Conservation (phyloP, 2,797 vertebrate species). For the Argya squamiceps region DNA sequence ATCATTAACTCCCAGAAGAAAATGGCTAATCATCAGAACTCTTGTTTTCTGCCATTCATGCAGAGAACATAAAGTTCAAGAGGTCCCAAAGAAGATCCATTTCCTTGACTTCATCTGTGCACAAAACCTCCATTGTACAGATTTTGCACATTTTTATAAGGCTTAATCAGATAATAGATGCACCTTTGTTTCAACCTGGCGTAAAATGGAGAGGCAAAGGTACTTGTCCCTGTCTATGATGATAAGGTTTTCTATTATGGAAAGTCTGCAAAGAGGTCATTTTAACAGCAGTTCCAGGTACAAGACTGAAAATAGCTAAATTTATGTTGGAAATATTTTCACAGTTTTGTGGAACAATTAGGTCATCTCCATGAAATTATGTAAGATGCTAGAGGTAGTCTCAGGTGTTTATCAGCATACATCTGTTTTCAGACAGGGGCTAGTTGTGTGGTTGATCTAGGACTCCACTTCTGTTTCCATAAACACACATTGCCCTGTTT, state of each 20-base stretch:
- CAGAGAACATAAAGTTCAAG: background rate
- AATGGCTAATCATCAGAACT: background rate
- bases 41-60: background rate
- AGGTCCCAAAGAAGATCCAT: background rate
- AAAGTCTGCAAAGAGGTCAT: background rate
- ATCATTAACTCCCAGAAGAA: background rate
- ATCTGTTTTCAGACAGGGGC: background rate
- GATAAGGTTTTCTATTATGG: background rate
- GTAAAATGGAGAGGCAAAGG: background rate
- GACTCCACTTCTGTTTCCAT: background rate
- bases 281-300: background rate
- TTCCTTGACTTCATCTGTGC: background rate
- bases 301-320: background rate
- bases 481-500: background rate
- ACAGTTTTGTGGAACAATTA: background rate
- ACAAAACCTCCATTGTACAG: background rate
- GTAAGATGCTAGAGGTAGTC: background rate
- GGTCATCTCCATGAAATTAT: background rate
- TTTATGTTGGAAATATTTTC: background rate
- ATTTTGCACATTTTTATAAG: background rate
- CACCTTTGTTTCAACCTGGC: background rate
- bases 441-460: background rate
- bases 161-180: background rate
- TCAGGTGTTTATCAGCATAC: background rate
- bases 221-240: background rate